Evolutionary conservation across 1,140 invertebrate genomes (phyloP).

Genomic region (Drosophila sucinea): DNA sequence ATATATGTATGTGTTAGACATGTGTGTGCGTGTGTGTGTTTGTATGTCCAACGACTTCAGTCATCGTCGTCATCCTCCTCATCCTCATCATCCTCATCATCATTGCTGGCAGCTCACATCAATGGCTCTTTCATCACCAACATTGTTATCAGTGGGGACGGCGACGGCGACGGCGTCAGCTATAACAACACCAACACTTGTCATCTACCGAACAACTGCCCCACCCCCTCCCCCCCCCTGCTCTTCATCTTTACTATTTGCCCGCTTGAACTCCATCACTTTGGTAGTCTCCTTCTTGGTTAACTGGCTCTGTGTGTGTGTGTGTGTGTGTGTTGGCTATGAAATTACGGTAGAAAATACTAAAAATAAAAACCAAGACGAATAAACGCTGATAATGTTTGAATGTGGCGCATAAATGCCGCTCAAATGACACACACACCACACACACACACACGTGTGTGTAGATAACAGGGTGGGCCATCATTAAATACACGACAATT

Average conservation of each 20-base stretch:
- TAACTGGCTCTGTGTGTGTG: conserved; percentile 31
- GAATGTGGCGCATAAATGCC: conserved; percentile 63
- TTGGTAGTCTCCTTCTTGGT: conserved; percentile 4
- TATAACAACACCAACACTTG: conserved; percentile 49
- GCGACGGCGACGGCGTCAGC: conserved; percentile 2
- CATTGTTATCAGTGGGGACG: conserved; percentile 72
- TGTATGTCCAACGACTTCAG: conserved; percentile 16
- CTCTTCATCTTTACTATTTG: conserved; percentile 24
- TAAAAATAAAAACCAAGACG: conserved; percentile 71
- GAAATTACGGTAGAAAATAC: conserved; percentile 77
- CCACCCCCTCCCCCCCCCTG: background rate
- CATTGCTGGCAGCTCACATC: conserved; percentile 56
- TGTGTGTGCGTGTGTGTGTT: conserved; percentile 11
- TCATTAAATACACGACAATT: conserved; percentile 10
- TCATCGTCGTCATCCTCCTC: conserved; percentile 43
- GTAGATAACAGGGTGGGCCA: conserved; percentile 5
- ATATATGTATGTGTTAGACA: conserved; percentile 17
- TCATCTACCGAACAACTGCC: conserved; percentile 13
- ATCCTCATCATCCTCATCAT: conserved; percentile 18
- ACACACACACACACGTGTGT: conserved; percentile 15
- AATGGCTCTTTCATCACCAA: conserved; percentile 76
- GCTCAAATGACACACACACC: conserved; percentile 46
- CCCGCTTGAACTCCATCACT: conserved; percentile 35
- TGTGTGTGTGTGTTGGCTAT: conserved; percentile 35
- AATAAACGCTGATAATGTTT: conserved; percentile 65